Evolutionary conservation across 1,140 invertebrate genomes (phyloP).

Genomic region (Drosophila pallidifrons): DNA sequence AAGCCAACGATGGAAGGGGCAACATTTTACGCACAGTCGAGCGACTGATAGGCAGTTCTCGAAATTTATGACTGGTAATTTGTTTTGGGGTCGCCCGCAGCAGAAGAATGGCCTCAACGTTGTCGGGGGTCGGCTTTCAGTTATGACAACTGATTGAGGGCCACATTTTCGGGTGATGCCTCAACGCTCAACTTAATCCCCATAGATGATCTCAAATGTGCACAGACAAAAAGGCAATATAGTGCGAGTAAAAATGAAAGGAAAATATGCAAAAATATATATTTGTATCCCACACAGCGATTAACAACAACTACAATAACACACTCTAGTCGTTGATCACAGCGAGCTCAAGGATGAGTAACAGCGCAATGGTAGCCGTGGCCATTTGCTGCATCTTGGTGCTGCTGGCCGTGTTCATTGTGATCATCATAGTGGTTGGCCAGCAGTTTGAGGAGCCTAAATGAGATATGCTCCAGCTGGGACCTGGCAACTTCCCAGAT

Average conservation of each 20-base stretch:
- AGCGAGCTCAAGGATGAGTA: slow-evolving; percentile 71
- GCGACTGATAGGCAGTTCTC: slow-evolving; percentile 69
- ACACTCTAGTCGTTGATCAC: slow-evolving; percentile 1
- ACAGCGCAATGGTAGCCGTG: slow-evolving; percentile 89
- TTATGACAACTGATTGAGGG: slow-evolving; percentile 66
- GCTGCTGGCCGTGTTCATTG: slow-evolving; percentile 90
- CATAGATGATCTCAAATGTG: slow-evolving; percentile 69
- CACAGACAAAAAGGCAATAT: slow-evolving; percentile 39
- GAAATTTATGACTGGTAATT: slow-evolving; percentile 77
- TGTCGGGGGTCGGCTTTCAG: slow-evolving; percentile 9
- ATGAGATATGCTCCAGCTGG: slow-evolving; percentile 85
- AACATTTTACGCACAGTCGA: slow-evolving; percentile 71
- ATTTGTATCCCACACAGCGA: slow-evolving; percentile 36
- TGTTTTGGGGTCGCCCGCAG: slow-evolving; percentile 48
- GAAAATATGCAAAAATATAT: slow-evolving; percentile 54
- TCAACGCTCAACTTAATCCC: not conserved
- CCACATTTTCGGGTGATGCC: slow-evolving; percentile 14
- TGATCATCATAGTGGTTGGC: slow-evolving; percentile 91
- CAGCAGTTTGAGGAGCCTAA: slow-evolving; percentile 88
- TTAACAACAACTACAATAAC: slow-evolving; percentile 24
- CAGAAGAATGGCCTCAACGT: not conserved
- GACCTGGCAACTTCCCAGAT: slow-evolving; percentile 85
- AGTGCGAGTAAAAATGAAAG: not conserved
- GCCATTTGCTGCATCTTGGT: slow-evolving; percentile 92
- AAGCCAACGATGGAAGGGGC: not conserved